phyloP scores from a whole-genome alignment of 2,888 invertebrate genomes.

The Coremacera marginata region DNA sequence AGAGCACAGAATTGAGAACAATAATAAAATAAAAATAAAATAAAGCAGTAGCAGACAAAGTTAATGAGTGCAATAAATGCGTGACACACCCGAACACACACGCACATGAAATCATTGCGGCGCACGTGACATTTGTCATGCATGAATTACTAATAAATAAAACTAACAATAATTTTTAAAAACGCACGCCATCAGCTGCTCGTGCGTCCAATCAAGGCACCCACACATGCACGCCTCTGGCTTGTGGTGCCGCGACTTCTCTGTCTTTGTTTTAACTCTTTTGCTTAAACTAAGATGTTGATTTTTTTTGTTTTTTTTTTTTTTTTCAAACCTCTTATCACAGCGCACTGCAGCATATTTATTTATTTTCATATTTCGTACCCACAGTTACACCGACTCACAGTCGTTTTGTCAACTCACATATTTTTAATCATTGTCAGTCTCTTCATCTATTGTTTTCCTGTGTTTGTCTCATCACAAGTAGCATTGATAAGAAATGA shows the following conservation, averaged over 20 bases:
- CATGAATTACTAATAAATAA: conserved; percentile 1
- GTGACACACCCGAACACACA: background rate
- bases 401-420: too few relatives aligned
- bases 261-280: background rate
- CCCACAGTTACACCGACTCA: background rate
- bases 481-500: too few relatives aligned
- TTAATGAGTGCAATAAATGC: background rate
- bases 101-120: background rate
- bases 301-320: background rate
- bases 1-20: background rate
- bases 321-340: background rate
- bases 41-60: background rate
- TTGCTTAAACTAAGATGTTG: background rate
- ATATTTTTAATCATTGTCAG: too few relatives aligned
- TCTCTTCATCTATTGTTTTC: too few relatives aligned
- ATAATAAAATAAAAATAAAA: background rate
- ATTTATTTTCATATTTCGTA: background rate
- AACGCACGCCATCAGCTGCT: too few relatives aligned
- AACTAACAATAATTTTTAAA: too few relatives aligned
- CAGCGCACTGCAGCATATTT: background rate
- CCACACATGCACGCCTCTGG: background rate
- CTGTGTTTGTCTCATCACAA: too few relatives aligned
- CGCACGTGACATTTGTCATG: conserved; percentile 13
- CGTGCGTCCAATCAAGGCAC: background rate
- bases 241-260: too few relatives aligned